Percentiles rank a stretch among this genome's conserved stretches.
These are phyloP conservation scores for Spinus pinus DNA, from an alignment of 2,797 vertebrate genomes.

Conservation along the genomic window DNA sequence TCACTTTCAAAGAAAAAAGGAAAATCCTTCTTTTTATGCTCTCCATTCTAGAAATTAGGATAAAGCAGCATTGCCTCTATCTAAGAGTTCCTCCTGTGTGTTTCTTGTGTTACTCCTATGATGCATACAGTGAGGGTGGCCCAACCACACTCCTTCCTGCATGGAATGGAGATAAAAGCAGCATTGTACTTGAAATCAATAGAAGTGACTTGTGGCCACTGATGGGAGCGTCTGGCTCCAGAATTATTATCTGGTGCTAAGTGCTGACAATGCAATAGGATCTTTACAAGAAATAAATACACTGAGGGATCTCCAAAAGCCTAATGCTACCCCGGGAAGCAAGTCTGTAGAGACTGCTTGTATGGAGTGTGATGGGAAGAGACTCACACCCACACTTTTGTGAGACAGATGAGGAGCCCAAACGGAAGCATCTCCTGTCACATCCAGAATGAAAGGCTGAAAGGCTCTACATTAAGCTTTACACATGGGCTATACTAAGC, in stretches of 20 bases:
- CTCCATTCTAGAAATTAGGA: neutral
- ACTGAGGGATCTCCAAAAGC: neutral
- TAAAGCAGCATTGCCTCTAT: neutral
- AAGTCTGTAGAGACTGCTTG: neutral
- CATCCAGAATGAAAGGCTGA: neutral
- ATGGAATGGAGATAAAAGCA: slow-evolving; percentile 5
- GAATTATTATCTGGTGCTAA: slow-evolving; percentile 48
- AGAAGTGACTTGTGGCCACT: neutral
- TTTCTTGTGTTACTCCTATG: neutral
- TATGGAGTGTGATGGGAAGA: neutral
- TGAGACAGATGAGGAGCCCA: neutral
- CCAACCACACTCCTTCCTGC: neutral
- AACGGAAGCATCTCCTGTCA: neutral
- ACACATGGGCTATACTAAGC: neutral
- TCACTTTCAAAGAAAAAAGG: neutral
- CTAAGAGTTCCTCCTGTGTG: neutral
- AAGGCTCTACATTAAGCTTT: neutral
- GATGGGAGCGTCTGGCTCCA: slow-evolving; percentile 6
- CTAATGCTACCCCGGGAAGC: neutral
- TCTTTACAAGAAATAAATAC: slow-evolving; percentile 11
- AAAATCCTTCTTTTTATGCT: neutral
- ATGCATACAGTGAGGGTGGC: neutral
- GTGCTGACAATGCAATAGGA: slow-evolving; percentile 28
- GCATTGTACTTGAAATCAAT: slow-evolving; percentile 40
- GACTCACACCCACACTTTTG: neutral